phyloP scores from a whole-genome alignment of 2,113 vertebrate species.

The Lota lota region DNA sequence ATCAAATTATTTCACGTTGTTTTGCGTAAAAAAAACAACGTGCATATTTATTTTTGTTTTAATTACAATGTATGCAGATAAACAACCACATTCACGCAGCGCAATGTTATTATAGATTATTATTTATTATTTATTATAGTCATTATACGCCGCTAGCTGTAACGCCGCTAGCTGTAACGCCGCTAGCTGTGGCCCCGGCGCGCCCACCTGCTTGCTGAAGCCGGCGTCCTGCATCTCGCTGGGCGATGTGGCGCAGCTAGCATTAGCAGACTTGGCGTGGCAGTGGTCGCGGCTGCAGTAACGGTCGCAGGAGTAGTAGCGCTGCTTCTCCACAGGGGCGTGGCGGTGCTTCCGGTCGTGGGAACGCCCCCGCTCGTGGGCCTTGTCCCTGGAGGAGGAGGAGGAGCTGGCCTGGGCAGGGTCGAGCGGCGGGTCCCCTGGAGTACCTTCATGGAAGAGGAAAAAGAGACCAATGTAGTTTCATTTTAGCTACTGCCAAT shows the following conservation, averaged over 20 bases:
- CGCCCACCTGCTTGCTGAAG: slow-evolving; percentile 85
- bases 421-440: slow-evolving; percentile 21
- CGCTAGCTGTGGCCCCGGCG: background rate
- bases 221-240: slow-evolving; percentile 76
- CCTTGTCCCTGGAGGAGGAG: slow-evolving; percentile 65
- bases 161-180: too few species aligned
- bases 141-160: too few species aligned
- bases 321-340: slow-evolving; percentile 87
- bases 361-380: slow-evolving; percentile 85
- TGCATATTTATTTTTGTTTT: too few species aligned
- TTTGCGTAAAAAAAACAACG: too few species aligned
- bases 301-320: slow-evolving; percentile 95
- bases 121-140: too few species aligned
- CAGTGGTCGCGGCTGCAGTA: slow-evolving; percentile 86
- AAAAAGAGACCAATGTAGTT: background rate
- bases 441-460: slow-evolving; percentile 32
- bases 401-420: slow-evolving; percentile 48
- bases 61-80: too few species aligned
- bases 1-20: too few species aligned
- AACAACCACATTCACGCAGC: too few species aligned
- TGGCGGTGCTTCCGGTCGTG: slow-evolving; percentile 91
- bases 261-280: slow-evolving; percentile 78
- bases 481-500: too few species aligned
- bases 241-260: slow-evolving; percentile 86
- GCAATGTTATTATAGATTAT: too few species aligned